These are phyloP conservation scores for Tylochromis polylepis DNA, from an alignment of 2,113 vertebrate species.

Conservation along the genomic window DNA sequence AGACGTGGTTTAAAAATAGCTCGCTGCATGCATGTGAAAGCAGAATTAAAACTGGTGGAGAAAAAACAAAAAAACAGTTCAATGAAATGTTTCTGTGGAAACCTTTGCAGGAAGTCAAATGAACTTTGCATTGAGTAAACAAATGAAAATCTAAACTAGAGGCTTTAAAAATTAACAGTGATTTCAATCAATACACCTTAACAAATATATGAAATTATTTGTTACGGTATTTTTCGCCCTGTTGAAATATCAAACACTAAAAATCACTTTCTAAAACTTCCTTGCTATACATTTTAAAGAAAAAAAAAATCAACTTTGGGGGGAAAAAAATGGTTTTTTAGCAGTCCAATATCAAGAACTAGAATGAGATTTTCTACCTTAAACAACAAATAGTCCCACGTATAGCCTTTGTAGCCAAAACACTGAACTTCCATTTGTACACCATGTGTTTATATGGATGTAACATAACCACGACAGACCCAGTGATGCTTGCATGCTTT, in stretches of 20 bases:
- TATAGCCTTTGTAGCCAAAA: neutral
- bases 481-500: too few relatives aligned
- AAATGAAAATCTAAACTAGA: neutral
- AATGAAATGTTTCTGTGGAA: neutral
- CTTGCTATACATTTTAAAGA: neutral
- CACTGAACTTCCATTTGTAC: neutral
- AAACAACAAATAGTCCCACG: neutral
- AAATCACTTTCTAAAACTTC: neutral
- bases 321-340: neutral
- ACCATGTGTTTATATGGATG: neutral
- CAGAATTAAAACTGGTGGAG: neutral
- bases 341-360: neutral
- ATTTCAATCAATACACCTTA: neutral
- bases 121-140: neutral
- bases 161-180: neutral
- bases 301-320: neutral
- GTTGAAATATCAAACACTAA: neutral
- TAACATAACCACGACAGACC: too few relatives aligned
- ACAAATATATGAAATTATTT: neutral
- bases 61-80: neutral
- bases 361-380: neutral
- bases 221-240: neutral
- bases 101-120: neutral
- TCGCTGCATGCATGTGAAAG: neutral
- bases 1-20: conserved; percentile 12